Base-by-base conservation (phyloP, 1,140 invertebrate genomes). In the Cotesia glomerata region DNA sequence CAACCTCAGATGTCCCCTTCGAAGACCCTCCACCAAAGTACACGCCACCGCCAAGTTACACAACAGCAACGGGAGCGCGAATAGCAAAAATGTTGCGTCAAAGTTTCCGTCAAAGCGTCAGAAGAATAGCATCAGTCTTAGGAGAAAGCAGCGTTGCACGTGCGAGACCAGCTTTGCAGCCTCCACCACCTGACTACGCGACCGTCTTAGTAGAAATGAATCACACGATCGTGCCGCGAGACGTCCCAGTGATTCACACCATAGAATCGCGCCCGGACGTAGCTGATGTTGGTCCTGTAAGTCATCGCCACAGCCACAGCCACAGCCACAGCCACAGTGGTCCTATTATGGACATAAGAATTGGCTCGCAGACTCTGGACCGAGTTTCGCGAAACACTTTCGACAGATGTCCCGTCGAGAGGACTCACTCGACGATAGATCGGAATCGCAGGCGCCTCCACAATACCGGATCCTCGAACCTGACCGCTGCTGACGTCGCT, bases 21-120 rank as follows among this genome's bases (percentile, higher is more conserved):
- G 91, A 94, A 79, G 95, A 96, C 87, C 95, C 95, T 5, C 95
- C 95, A 9, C 95, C 95, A 14, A 97, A 97, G 82, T 97, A 97
- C 80, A 97, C 95, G 0, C 95, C 95, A 7, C 95, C 95, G 2
- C 95, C 95, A 2, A 95, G 94, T 18, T 97, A 97, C 80, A 95
- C 94, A 4, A 97, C 95, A 9, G 95, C 95, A 1, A 97, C 95
- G 0, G 95, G 89, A 9, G 93, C 92, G 0, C 90, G 93, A 62
- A 90, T 95, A 70, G 93, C 93, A 3, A 95, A 95, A 76, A 87
- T 95, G 74, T 80, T 96, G 36, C 88, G 94, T 1, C 92, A 94
- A 78, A 95, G 93, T 78, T 90, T 96, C 35, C 84, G 94, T n/a
- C 86, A 93, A 45, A 95, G 94, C 80, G 92, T 95, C 54, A 87